These are phyloP conservation scores for Diaprepes abbreviatus DNA, from an alignment of 2,888 invertebrate genomes.

Conservation along the genomic window DNA sequence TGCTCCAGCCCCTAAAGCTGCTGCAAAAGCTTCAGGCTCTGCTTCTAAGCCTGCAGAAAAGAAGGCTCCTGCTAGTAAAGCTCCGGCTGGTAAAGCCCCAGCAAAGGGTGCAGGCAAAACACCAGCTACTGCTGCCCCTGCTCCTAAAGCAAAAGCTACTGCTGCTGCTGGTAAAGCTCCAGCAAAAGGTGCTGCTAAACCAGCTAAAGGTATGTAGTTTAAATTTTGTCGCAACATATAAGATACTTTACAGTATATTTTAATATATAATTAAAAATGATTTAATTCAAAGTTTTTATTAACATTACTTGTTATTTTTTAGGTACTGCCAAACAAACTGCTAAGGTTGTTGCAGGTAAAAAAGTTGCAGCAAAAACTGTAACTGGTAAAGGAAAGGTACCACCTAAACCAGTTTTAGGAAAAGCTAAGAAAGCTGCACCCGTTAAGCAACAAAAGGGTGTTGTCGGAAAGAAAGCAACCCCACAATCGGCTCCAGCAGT, in stretches of 20 bases:
- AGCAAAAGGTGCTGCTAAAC: constrained; percentile 41
- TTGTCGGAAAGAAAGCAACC: constrained; percentile 68
- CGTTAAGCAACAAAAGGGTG: constrained; percentile 71
- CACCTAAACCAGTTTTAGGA: constrained; percentile 68
- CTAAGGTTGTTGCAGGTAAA: constrained; percentile 56
- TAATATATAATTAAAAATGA: too few relatives aligned
- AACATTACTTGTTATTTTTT: too few relatives aligned
- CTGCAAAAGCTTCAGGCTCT: constrained; percentile 53
- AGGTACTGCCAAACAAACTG: constrained; percentile 54
- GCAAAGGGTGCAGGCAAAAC: constrained; percentile 50
- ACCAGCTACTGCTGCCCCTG: constrained; percentile 50
- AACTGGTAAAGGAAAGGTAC: constrained; percentile 56
- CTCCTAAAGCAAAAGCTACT: constrained; percentile 57
- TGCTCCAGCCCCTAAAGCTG: constrained; percentile 64
- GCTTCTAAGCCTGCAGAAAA: constrained; percentile 51
- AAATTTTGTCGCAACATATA: too few relatives aligned
- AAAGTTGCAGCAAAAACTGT: constrained; percentile 63
- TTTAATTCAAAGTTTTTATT: too few relatives aligned
- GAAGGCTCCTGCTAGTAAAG: constrained; percentile 53
- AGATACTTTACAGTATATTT: too few relatives aligned
- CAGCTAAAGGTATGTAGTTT: constrained; percentile 61
- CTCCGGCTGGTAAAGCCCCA: constrained; percentile 60
- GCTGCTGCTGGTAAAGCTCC: constrained; percentile 49
- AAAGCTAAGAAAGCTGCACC: constrained; percentile 72
- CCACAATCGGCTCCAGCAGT: constrained; percentile 66